Base-by-base conservation (phyloP, 2,888 invertebrate species). In the Coelogynopora nodosa region DNA sequence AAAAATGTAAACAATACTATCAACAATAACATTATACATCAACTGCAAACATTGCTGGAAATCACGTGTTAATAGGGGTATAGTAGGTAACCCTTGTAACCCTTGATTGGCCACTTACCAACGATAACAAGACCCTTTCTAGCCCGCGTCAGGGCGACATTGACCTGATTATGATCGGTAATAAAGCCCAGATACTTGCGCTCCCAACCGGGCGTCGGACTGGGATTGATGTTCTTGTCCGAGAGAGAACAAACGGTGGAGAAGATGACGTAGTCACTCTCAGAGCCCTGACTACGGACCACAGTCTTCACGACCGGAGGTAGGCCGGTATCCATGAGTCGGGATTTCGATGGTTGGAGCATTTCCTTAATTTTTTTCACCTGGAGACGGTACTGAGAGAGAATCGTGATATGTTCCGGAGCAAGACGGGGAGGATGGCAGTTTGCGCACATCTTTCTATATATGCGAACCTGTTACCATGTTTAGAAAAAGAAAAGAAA, bases 221-320 rank as follows among this genome's bases (percentile, higher is more conserved):
- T 88, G 0, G 85, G 86, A 85, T 90, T 90, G 23, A 84, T 84
- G 23, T 80, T 28, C n/a, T n/a, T n/a, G n/a, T 87, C 85, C 0
- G 90, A 90, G n/a, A 90, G 29, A 2, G 90, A 90, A 13, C 91
- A 88, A 0, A 90, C 90, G 18, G 90, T 90, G 5, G 90, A 89
- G 31, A 90, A 84, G 28, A 91, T 89, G 74, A 91, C 90, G 88
- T 90, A 91, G 85, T 90, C 90, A 89, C 89, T 90, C 87, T 91
- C 90, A 86, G 81, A 80, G n/a, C 81, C 81, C n/a, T 67, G 67
- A 67, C 67, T 67, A 67, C 67, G 67, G 23, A 67, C n/a, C 10
- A 67, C 67, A 13, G 67, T 67, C n/a, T 67, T 67, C n/a, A 67
- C 67, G 10, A 67, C 10, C 13, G 67, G 67, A 13, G 67, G 13